Evolutionary conservation across 2,888 invertebrate genomes (phyloP), one percentile per base, ranked within the genome.

Genomic region (Pseudanteris insignis): DNA sequence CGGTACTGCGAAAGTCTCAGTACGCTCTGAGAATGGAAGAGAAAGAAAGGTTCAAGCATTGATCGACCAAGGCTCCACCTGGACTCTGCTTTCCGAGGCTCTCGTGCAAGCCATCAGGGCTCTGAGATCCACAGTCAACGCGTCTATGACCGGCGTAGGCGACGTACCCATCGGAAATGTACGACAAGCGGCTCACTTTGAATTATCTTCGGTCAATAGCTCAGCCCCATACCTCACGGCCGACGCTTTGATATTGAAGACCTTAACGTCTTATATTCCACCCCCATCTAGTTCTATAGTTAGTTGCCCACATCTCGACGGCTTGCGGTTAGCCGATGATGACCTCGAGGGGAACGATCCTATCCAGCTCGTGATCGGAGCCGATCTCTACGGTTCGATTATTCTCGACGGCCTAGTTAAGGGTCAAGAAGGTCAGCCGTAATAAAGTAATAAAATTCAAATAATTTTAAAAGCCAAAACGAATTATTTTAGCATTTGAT

Each of bases 301-400:
- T 9, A 7, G 8, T 15, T 34, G 7, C n/a, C 2, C 2, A 6
- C 34, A 34, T 34, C 18, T 34, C 18, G 2, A 18, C n/a, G 15
- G 9, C 6, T 18, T 34, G 4, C 1, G 2, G 3, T 9, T 18
- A 4, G 34, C 34, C 1, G 34, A 34, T 18, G 6, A 14, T n/a
- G 1, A 9, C 2, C 9, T 18, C 3, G 2, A 5, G 2, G 2
- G 11, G 6, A 9, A 2, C 2, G 12, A 11, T 2, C 15, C 15
- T 9, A 34, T 34, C 6, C 14, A 9, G 10, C 21, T 36, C 1
- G 24, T 36, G 1, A 2, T 36, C 2, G 36, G 36, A 1, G 36
- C 36, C 5, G 36, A 36, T 36, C n/a, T 36, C 2, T 36, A 36
- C 15, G 36, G 36, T 11, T 7, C 7, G 9, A 21, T 36, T 9